Percentiles rank a stretch among this genome's conserved stretches.
Conservation (phyloP, 1,140 invertebrate genomes). For the Eriosoma lanigerum region DNA sequence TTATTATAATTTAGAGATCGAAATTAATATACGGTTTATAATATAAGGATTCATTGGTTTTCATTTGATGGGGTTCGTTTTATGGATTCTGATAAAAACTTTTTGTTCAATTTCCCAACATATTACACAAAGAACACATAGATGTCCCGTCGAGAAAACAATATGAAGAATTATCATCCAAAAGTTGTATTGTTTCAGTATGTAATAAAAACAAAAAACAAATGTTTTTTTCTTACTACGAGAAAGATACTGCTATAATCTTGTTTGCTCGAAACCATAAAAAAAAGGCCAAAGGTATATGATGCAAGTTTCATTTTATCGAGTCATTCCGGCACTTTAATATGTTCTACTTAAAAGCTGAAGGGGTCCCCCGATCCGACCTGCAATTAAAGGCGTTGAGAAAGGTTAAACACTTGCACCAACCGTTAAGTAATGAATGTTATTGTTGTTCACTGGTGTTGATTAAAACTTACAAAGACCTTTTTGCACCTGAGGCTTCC, state of each 20-base stretch:
- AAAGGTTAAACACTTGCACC: conserved; percentile 42
- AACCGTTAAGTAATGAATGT: conserved; percentile 42
- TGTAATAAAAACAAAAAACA: neutral
- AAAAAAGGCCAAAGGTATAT: conserved; percentile 45
- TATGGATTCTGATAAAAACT: conserved; percentile 5
- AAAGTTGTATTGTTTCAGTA: neutral
- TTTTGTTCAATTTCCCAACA: neutral
- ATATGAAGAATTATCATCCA: neutral
- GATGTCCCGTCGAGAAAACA: neutral
- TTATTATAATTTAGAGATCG: no score
- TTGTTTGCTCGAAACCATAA: conserved; percentile 32
- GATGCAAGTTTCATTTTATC: conserved; percentile 44
- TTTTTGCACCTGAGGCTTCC: conserved; percentile 34
- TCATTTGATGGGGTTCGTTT: neutral
- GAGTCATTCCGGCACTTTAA: conserved; percentile 33
- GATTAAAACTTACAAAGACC: conserved; percentile 46
- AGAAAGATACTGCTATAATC: conserved; percentile 2
- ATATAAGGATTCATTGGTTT: neutral
- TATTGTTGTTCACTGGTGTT: conserved; percentile 40
- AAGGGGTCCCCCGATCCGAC: conserved; percentile 3
- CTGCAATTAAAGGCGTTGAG: conserved; percentile 28
- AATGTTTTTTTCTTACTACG: neutral
- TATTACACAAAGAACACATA: neutral
- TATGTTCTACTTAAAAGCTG: conserved; percentile 41
- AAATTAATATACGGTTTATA: no score